phyloP scores from a whole-genome alignment of 2,797 vertebrate genomes.

The Amniataba percoides region DNA sequence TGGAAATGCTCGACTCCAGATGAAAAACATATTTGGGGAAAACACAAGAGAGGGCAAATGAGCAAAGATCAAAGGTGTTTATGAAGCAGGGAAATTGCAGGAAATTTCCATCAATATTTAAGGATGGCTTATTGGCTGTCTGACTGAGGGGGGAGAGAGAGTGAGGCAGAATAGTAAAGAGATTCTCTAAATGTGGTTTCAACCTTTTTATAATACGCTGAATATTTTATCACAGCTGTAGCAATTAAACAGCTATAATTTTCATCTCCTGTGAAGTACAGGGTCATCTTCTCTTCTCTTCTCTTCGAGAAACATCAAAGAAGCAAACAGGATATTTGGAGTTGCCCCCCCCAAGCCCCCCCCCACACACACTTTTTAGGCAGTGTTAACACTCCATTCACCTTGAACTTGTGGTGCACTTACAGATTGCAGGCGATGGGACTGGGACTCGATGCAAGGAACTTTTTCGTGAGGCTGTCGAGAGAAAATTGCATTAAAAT shows the following conservation, averaged over 20 bases:
- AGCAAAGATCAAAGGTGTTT: conserved; percentile 40
- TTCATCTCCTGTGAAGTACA: conserved; percentile 15
- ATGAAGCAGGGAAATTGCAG: conserved; percentile 31
- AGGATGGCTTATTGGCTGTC: conserved; percentile 26
- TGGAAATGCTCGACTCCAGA: background rate
- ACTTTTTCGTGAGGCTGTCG: background rate
- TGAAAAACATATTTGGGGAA: conserved; percentile 7
- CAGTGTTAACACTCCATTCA: conserved; percentile 36
- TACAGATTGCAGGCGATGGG: conserved; percentile 3
- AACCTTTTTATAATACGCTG: conserved; percentile 47
- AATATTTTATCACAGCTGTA: conserved; percentile 62
- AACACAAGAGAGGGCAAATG: conserved; percentile 29
- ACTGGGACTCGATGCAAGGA: conserved; percentile 16
- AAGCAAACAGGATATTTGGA: conserved; percentile 29
- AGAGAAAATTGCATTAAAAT: conserved; percentile 41
- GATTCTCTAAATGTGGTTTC: conserved; percentile 47
- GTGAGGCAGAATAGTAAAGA: conserved; percentile 25
- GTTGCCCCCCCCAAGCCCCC: conserved; percentile 16
- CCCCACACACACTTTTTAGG: conserved; percentile 21
- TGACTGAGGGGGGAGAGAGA: conserved; percentile 7
- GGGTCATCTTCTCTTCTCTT: background rate
- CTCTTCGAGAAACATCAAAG: conserved; percentile 27
- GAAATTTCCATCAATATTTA: conserved; percentile 53
- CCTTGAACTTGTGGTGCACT: conserved; percentile 21
- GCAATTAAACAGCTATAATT: conserved; percentile 49